A percentile compares a stretch with the other conserved stretches of the same genome.
These are phyloP conservation scores for Blera fallax DNA, from an alignment of 2,888 invertebrate species.

Conservation along the genomic window DNA sequence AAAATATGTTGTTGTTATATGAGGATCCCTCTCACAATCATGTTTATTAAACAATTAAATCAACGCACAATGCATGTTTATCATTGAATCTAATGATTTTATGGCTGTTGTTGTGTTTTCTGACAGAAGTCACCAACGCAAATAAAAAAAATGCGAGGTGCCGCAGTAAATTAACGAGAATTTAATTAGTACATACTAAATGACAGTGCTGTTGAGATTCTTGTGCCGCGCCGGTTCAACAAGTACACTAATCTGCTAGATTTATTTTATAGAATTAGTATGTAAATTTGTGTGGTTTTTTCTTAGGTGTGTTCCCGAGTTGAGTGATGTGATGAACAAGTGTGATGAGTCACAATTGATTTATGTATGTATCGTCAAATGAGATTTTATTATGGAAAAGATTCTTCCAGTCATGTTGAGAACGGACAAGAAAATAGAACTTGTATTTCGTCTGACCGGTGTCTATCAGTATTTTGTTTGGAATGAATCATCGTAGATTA, in stretches of 20 bases:
- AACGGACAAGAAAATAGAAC: background rate
- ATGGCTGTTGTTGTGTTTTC: background rate
- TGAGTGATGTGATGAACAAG: background rate
- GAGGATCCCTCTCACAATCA: background rate
- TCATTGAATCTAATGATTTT: background rate
- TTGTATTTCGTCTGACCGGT: background rate
- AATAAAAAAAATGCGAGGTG: background rate
- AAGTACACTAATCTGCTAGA: background rate
- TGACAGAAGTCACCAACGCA: background rate
- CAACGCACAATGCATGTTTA: background rate
- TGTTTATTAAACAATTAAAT: background rate
- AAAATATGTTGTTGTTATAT: background rate
- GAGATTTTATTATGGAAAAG: background rate
- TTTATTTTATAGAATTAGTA: background rate
- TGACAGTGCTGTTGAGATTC: background rate
- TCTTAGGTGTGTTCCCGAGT: background rate
- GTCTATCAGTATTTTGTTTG: background rate
- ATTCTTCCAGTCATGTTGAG: background rate
- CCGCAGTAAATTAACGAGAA: background rate
- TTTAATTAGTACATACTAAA: background rate
- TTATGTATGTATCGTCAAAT: background rate
- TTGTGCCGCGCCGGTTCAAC: background rate
- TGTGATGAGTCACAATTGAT: background rate
- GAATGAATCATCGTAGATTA: background rate
- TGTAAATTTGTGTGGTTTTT: background rate